Conservation (phyloP, 2,797 vertebrate genomes). For the Petrocephalus schoutedeni region DNA sequence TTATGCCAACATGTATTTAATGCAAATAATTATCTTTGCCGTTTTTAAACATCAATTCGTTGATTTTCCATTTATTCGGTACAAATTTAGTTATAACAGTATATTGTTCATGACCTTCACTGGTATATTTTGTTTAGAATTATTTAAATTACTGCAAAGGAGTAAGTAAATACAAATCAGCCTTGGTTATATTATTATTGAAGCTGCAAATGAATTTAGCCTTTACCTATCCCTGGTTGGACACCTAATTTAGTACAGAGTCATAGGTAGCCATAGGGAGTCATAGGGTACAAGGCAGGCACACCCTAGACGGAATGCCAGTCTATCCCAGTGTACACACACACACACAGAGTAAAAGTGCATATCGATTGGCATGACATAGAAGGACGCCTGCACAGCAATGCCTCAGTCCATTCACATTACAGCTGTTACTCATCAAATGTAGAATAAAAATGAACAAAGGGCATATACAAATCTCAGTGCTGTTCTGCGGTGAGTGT, state of each 20-base stretch:
- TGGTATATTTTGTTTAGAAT: neutral
- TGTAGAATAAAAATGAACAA: neutral
- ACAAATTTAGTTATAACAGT: neutral
- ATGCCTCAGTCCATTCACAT: neutral
- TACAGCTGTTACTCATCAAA: neutral
- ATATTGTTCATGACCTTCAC: neutral
- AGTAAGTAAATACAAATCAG: neutral
- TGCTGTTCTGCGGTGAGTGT: neutral
- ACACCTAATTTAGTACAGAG: too few relatives aligned
- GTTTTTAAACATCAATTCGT: neutral
- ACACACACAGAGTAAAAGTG: neutral
- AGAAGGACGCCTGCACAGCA: neutral
- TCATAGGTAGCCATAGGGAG: too few relatives aligned
- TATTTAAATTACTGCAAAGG: neutral
- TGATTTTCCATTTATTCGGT: neutral
- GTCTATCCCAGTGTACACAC: neutral
- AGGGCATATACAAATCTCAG: neutral
- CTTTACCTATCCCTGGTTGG: neutral
- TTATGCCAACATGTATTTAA: neutral
- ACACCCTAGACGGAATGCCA: neutral
- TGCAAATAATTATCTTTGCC: neutral
- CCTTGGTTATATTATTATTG: neutral
- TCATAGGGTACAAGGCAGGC: neutral
- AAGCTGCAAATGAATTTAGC: neutral
- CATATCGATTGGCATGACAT: neutral